A percentile compares a stretch with the other conserved stretches of the same genome.
Conservation (phyloP, 2,888 invertebrate genomes). For the Sipha maydis region DNA sequence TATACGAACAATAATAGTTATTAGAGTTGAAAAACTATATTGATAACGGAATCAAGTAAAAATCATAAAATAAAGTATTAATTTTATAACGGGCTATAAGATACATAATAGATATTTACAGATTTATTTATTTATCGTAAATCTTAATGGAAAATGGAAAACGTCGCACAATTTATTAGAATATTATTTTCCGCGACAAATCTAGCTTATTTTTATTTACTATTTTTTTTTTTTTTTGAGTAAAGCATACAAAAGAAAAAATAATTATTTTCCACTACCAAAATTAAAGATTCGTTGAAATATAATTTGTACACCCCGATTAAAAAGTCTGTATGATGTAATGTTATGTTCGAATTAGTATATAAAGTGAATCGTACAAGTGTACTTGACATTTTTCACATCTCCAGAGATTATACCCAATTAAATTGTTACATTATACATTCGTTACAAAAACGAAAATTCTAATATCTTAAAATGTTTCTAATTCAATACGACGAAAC, state of each 20-base stretch:
- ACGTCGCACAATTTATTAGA: not conserved
- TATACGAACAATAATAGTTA: too few relatives aligned
- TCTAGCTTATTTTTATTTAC: not conserved
- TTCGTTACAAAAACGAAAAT: not conserved
- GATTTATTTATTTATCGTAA: not conserved
- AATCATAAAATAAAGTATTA: too few relatives aligned
- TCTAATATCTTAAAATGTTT: not conserved
- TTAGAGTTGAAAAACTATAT: too few relatives aligned
- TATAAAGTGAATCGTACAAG: not conserved
- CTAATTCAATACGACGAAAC: not conserved
- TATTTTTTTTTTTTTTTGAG: too few relatives aligned
- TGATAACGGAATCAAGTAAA: too few relatives aligned
- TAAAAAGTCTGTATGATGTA: not conserved
- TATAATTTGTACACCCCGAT: not conserved
- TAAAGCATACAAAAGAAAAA: not conserved
- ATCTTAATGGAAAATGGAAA: not conserved
- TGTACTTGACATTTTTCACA: constrained; percentile 9
- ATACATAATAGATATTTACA: not conserved
- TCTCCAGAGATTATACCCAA: not conserved
- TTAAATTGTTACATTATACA: not conserved
- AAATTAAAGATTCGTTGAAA: not conserved
- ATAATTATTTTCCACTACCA: not conserved
- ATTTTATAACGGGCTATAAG: too few relatives aligned
- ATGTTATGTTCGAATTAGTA: not conserved
- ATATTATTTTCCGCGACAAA: not conserved